Conservation (phyloP, 2,888 invertebrate species). For the Silvanus unidentatus region DNA sequence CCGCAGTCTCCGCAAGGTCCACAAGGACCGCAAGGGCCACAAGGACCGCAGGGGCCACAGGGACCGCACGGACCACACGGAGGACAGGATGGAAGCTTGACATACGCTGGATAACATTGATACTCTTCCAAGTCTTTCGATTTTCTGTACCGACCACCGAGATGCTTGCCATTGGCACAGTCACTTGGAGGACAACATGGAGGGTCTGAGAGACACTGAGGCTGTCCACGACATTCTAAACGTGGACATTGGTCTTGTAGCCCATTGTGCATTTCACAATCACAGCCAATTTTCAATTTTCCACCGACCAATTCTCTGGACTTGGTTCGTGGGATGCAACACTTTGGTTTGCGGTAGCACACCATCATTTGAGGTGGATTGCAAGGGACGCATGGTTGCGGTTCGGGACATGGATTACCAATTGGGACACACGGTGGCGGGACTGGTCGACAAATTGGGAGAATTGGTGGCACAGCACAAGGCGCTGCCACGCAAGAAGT, state of each 20-base stretch:
- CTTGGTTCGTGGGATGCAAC: conserved; percentile 42
- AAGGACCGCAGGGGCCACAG: conserved; percentile 19
- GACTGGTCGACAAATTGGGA: conserved; percentile 43
- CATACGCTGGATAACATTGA: conserved; percentile 38
- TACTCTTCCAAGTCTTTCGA: conserved; percentile 32
- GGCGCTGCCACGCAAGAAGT: conserved; percentile 31
- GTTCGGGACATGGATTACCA: conserved; percentile 48
- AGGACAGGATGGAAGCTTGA: conserved; percentile 26
- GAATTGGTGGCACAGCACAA: conserved; percentile 51
- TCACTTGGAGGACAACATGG: conserved; percentile 47
- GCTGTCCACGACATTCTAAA: conserved; percentile 48
- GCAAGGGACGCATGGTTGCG: conserved; percentile 54
- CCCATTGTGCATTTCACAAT: conserved; percentile 55
- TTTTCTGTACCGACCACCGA: conserved; percentile 18
- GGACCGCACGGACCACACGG: conserved; percentile 21
- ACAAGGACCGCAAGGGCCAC: conserved; percentile 24
- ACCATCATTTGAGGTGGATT: conserved; percentile 55
- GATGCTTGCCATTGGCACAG: conserved; percentile 37
- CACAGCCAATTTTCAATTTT: conserved; percentile 52
- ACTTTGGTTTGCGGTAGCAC: conserved; percentile 45
- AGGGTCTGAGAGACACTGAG: conserved; percentile 45
- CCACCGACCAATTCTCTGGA: conserved; percentile 52
- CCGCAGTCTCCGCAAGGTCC: conserved; percentile 17
- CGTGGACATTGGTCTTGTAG: conserved; percentile 55
- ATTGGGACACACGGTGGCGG: conserved; percentile 51